A percentile compares a stretch with the other conserved stretches of the same genome.
These are phyloP conservation scores for Drosophila teissieri DNA, from an alignment of 1,140 invertebrate species.

Conservation along the genomic window DNA sequence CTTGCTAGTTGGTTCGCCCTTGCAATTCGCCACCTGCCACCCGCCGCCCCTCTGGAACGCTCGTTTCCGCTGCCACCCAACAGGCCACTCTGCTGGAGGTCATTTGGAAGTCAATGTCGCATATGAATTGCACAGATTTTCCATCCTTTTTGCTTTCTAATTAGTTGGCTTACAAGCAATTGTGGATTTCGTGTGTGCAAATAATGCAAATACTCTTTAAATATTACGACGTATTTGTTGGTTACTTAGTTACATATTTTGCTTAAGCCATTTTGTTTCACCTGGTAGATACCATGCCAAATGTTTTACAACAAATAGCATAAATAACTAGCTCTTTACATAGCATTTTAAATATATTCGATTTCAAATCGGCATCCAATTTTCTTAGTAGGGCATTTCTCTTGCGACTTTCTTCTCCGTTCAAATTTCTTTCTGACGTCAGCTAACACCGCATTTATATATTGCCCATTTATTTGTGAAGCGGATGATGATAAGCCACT, in stretches of 20 bases:
- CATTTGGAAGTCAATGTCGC: constrained; percentile 63
- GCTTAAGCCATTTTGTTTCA: background rate
- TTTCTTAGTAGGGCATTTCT: background rate
- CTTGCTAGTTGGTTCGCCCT: constrained; percentile 26
- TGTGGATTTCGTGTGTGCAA: background rate
- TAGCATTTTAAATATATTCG: too few relatives aligned
- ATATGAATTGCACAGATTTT: constrained; percentile 43
- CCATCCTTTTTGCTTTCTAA: constrained; percentile 25
- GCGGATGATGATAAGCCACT: constrained; percentile 48
- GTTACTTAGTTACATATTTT: background rate
- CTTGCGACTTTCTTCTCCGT: constrained; percentile 3
- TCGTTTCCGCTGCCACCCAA: constrained; percentile 20
- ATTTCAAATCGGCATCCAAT: too few relatives aligned
- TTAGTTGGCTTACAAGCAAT: constrained; percentile 6
- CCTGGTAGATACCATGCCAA: too few relatives aligned
- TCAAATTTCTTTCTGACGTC: constrained; percentile 33
- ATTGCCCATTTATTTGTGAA: constrained; percentile 1
- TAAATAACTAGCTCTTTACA: too few relatives aligned
- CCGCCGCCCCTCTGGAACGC: background rate
- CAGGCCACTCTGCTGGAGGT: constrained; percentile 46
- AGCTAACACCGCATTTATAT: constrained; percentile 23
- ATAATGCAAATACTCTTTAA: background rate
- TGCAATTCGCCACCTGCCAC: constrained; percentile 9
- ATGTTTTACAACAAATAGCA: too few relatives aligned
- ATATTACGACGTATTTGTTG: background rate